A percentile compares a stretch with the other conserved stretches of the same genome.
Evolutionary conservation across 2,888 invertebrate genomes (phyloP).

Genomic region (Apotomis capreana): DNA sequence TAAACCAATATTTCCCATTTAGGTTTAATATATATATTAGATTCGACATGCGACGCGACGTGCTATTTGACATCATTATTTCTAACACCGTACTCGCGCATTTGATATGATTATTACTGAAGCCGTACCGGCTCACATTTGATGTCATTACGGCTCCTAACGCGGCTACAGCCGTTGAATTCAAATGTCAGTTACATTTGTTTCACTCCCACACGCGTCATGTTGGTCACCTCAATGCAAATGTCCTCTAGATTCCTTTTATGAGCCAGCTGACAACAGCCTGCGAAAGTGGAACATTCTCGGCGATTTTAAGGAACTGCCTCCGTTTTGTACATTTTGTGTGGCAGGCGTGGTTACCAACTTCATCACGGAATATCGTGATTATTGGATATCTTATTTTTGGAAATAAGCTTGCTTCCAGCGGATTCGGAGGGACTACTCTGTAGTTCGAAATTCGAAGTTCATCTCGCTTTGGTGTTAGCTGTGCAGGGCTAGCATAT

Average conservation of each 20-base stretch:
- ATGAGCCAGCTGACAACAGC: slow-evolving; percentile 47
- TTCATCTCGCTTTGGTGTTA: no score
- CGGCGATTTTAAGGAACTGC: slow-evolving; percentile 35
- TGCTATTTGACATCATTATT: neutral
- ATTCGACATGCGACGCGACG: neutral
- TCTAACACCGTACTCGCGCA: neutral
- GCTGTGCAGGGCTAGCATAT: no score
- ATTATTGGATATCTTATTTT: no score
- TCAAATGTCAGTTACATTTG: slow-evolving; percentile 45
- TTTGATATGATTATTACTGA: slow-evolving; percentile 8
- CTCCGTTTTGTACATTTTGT: slow-evolving; percentile 24
- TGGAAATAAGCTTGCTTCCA: no score
- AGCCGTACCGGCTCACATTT: neutral
- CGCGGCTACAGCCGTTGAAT: slow-evolving; percentile 13
- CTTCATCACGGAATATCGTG: no score
- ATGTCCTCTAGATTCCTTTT: slow-evolving; percentile 60
- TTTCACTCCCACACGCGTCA: slow-evolving; percentile 60
- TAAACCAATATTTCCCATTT: neutral
- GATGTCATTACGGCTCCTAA: slow-evolving; percentile 4
- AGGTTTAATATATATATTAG: neutral
- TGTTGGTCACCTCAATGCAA: slow-evolving; percentile 68
- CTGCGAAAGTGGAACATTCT: slow-evolving; percentile 57
- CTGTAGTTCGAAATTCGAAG: no score
- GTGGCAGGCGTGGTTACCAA: slow-evolving; percentile 2
- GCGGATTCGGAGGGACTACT: no score